Evolutionary conservation across 2,797 vertebrate species (phyloP), one percentile per base, ranked within the genome.

Genomic region (Chanos chanos): DNA sequence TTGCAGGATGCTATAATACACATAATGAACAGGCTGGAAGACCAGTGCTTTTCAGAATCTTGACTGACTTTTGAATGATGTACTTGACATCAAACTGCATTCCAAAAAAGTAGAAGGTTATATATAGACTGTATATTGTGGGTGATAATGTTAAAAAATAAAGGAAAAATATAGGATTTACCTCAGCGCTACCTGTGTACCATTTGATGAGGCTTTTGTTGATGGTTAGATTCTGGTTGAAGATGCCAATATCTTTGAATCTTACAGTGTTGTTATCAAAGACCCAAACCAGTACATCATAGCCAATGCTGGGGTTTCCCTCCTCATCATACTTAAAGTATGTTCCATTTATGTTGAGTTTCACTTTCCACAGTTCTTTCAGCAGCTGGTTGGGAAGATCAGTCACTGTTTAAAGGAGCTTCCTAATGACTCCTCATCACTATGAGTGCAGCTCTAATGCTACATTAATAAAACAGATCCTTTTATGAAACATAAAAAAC

Each of bases 291-390:
- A 94, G 44, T 13, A 97, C 27, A 15, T 76, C 68, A 1, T 91
- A 94, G 2, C 89, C 87, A 0, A 87, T 39, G 65, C 81, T 87
- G 30, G 89, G 90, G 52, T 91, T 81, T 0, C 92, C 94, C 0
- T 71, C 43, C 4, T 49, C 30, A 21, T 94, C 85, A 27, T 93
- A 97, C 19, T 28, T 40, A 60, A 94, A 77, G 0, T 18, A 15
- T 2, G 62, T 75, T 24, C 88, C 83, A 0, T 81, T 79, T 1
- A 85, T 56, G 0, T 41, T 40, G 34, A 96, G 79, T 0, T 85
- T 84, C 5, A 82, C 43, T 1, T 83, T 89, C 58, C 76, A 81
- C 68, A 96, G 82, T 68, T 78, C 77, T 7, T 83, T 8, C 72
- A 94, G 69, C 61, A 98, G 83, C 95, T 96, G 87, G 10, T 53